A percentile compares a stretch with the other conserved stretches of the same genome.
phyloP scores from a whole-genome alignment of 2,888 invertebrate species.

The Aphodius sticticus region DNA sequence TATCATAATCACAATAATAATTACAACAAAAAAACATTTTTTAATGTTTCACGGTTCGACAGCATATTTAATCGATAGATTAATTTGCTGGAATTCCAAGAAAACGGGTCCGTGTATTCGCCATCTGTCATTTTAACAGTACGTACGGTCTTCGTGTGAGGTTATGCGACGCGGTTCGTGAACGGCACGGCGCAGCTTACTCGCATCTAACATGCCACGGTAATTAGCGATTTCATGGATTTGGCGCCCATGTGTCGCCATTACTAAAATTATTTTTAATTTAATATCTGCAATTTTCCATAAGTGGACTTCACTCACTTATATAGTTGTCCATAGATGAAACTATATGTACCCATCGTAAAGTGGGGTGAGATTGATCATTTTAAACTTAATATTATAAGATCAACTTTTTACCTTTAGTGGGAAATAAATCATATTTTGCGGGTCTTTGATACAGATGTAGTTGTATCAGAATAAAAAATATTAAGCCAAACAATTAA shows the following conservation, averaged over 20 bases:
- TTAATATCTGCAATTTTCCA: neutral
- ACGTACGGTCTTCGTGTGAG: conserved; percentile 17
- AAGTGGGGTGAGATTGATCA: too few relatives aligned
- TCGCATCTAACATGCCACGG: conserved; percentile 6
- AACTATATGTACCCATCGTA: too few relatives aligned
- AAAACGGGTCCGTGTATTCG: conserved; percentile 14
- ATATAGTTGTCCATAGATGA: neutral
- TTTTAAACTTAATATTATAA: too few relatives aligned
- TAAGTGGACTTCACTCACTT: neutral
- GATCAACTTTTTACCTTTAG: too few relatives aligned
- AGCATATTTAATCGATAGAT: neutral
- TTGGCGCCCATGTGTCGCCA: conserved; percentile 8
- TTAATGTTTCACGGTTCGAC: conserved; percentile 17
- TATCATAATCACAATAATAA: neutral
- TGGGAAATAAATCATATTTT: too few relatives aligned
- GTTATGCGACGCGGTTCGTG: conserved; percentile 17
- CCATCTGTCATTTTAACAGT: conserved; percentile 17
- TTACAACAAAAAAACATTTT: neutral
- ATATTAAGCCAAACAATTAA: too few relatives aligned
- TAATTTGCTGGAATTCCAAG: conserved; percentile 9
- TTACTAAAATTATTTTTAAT: neutral
- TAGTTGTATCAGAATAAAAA: too few relatives aligned
- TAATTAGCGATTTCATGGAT: conserved; percentile 21
- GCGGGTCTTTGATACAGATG: too few relatives aligned
- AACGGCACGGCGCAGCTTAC: conserved; percentile 10